Base-by-base conservation (phyloP, 2,113 vertebrate genomes). In the Seriola quinqueradiata region DNA sequence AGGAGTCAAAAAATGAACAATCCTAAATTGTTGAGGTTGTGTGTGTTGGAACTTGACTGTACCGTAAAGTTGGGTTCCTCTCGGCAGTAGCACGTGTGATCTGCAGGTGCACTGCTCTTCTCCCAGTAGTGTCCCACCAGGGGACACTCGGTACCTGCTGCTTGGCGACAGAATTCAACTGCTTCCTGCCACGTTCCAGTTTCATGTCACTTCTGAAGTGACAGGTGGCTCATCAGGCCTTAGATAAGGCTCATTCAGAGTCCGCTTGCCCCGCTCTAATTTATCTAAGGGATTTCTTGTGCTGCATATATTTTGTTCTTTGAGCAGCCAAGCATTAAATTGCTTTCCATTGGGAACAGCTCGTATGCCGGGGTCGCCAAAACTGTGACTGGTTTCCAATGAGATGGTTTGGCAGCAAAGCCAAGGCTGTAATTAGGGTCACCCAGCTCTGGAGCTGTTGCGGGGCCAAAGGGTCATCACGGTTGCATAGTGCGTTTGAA, bases 291-390 rank as follows among this genome's bases (percentile, higher is more conserved):
- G 44, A 88, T 92, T 95, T 95, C 93, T 95, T 92, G 86, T 82
- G 91, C 94, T 96, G 95, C 94, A 93, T 94, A 95, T 92, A 92
- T 93, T 94, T 92, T 94, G 81, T 93, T 95, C 92, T 92, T 48
- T 90, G 94, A 87, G 95, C 93, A 89, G 80, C 80, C 90, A 89
- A 95, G 95, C 95, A 90, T 96, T 97, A 96, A 97, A 97, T 97
- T 97, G 93, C 92, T 95, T 97, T 97, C 95, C 93, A 90, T 82
- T 85, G 95, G 95, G 95, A 96, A 80, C 90, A 92, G 94, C 93
- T 96, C 77, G 87, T 88, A 90, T 88, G 92, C 91, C 82, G 87
- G 93, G 94, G 88, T 96, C 82, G 1, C 92, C 90, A 93, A 86
- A 94, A 91, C 87, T 80, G 83, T 87, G 89, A 86, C 85, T 65